Percentiles rank a stretch among this genome's conserved stretches.
phyloP scores from a whole-genome alignment of 2,113 vertebrate species.

The Tympanuchus pallidicinctus region DNA sequence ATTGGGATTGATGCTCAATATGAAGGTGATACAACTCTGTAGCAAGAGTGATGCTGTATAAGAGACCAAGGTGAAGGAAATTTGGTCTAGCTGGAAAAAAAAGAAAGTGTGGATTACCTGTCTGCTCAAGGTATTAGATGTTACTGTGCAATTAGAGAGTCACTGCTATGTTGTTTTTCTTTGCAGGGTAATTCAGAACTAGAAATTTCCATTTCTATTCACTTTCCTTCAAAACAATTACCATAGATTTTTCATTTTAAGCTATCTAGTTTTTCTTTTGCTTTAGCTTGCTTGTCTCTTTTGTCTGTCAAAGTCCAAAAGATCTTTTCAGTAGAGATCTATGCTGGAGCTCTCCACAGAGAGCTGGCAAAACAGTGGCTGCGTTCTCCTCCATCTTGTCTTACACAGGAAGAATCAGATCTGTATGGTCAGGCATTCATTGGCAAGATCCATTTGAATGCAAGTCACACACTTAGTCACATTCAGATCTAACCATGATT shows the following conservation, averaged over 20 bases:
- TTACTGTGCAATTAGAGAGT: not conserved
- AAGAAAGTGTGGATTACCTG: not conserved
- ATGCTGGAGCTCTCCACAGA: not conserved
- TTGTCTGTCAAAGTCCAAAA: not conserved
- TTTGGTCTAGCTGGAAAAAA: not conserved
- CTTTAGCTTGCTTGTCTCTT: not conserved
- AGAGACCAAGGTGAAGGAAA: not conserved
- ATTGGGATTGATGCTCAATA: not conserved
- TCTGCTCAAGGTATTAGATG: not conserved
- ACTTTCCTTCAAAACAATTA: not conserved
- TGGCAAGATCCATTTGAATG: not conserved
- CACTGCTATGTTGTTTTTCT: not conserved
- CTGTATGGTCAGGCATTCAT: not conserved
- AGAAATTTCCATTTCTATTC: not conserved
- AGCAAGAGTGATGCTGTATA: not conserved
- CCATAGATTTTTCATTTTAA: not conserved
- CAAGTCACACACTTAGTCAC: not conserved
- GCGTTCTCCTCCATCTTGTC: not conserved
- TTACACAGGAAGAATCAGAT: not conserved
- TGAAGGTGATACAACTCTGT: too few species aligned
- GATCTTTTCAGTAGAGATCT: not conserved
- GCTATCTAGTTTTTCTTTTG: not conserved
- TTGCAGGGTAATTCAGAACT: not conserved
- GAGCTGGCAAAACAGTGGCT: not conserved
- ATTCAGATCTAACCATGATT: not conserved